Percentiles rank a stretch among this genome's conserved stretches.
These are phyloP conservation scores for Dynastes tityus DNA, from an alignment of 2,888 invertebrate genomes.

Conservation along the genomic window DNA sequence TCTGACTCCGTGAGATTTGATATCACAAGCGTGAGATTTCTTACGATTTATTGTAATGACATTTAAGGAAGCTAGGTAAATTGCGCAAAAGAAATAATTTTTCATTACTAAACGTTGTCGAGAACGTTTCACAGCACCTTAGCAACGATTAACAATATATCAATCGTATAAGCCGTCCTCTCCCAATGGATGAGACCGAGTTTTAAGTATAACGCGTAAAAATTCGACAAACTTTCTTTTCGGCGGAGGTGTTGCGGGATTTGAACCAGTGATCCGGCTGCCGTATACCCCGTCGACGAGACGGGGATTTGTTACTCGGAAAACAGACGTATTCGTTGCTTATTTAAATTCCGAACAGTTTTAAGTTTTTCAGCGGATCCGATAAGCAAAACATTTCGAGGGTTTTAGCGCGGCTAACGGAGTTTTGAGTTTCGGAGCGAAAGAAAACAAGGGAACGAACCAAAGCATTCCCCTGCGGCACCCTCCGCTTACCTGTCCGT, in stretches of 20 bases:
- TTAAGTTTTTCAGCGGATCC: constrained; percentile 53
- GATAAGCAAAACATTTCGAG: constrained; percentile 57
- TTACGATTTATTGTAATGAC: no score
- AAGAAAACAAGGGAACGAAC: constrained; percentile 13
- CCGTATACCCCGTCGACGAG: background rate
- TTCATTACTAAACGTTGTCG: no score
- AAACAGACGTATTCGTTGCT: constrained; percentile 10
- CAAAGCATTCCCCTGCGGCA: constrained; percentile 26
- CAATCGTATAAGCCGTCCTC: background rate
- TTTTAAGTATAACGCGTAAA: background rate
- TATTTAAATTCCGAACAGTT: constrained; percentile 58
- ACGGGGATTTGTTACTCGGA: constrained; percentile 22
- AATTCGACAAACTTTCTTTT: background rate
- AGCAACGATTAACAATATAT: background rate
- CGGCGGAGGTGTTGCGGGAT: background rate
- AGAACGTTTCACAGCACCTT: background rate
- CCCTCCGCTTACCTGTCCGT: constrained; percentile 4
- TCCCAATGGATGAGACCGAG: background rate
- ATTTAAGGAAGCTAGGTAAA: no score
- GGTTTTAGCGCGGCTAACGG: constrained; percentile 33
- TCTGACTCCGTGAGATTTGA: background rate
- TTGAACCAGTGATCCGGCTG: constrained; percentile 19
- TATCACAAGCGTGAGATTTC: background rate
- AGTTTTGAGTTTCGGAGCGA: constrained; percentile 41
- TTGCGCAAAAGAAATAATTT: background rate